phyloP scores from a whole-genome alignment of 2,113 vertebrate species.

The Egretta garzetta region DNA sequence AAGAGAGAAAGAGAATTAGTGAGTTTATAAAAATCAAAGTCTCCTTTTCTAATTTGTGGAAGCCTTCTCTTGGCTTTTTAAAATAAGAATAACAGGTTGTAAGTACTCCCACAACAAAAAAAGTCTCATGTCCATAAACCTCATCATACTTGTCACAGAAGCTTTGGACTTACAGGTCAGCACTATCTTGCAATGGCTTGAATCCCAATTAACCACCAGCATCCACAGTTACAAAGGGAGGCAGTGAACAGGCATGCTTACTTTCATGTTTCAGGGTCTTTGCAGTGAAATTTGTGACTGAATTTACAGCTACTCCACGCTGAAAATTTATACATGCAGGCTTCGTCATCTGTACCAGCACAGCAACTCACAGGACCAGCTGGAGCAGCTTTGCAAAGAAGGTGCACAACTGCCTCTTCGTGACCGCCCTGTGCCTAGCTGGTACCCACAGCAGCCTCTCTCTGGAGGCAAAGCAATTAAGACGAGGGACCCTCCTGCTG shows the following conservation, averaged over 20 bases:
- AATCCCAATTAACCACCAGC: not conserved
- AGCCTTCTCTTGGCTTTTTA: not conserved
- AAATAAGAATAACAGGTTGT: not conserved
- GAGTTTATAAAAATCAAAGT: not conserved
- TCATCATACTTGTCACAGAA: not conserved
- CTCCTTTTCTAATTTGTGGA: not conserved
- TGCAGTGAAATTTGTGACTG: not conserved
- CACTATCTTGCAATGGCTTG: not conserved
- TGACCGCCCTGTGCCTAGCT: not conserved
- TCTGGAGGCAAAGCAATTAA: not conserved
- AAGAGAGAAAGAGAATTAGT: not conserved
- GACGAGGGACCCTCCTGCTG: slow-evolving; percentile 23
- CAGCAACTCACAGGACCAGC: not conserved
- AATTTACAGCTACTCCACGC: not conserved
- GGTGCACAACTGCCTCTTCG: fast-evolving
- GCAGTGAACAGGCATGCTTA: not conserved
- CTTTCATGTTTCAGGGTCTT: not conserved
- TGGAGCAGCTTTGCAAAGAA: not conserved
- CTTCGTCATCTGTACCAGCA: not conserved
- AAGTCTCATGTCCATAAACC: not conserved
- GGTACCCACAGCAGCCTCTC: not conserved
- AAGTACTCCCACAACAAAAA: not conserved
- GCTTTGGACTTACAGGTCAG: not conserved
- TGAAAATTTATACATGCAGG: not conserved
- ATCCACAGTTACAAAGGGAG: not conserved